A percentile compares a stretch with the other conserved stretches of the same genome.
phyloP scores from a whole-genome alignment of 2,113 vertebrate genomes.

The Hippocampus comes region DNA sequence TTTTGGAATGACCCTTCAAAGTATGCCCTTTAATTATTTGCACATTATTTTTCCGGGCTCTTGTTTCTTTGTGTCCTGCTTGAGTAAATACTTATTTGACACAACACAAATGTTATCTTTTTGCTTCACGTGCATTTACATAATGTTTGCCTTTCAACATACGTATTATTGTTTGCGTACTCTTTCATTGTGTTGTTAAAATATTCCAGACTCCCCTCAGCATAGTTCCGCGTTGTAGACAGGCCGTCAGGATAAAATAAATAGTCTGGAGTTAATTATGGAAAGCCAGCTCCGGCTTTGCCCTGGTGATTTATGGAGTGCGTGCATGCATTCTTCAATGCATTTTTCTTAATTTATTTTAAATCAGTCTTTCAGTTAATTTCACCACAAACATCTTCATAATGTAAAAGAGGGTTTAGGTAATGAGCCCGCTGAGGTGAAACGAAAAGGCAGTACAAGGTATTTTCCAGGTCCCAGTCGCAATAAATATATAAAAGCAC shows the following conservation, averaged over 20 bases:
- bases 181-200: conserved; percentile 80
- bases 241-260: conserved; percentile 97
- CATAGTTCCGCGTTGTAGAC: conserved; percentile 89
- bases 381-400: conserved; percentile 96
- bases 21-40: conserved; percentile 7
- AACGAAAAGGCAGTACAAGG: conserved; percentile 47
- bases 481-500: background rate
- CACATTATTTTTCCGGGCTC: conserved; percentile 44
- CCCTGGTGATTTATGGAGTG: conserved; percentile 95
- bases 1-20: background rate
- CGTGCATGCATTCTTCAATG: conserved; percentile 82
- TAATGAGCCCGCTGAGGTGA: conserved; percentile 83
- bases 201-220: conserved; percentile 83
- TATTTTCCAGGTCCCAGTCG: conserved; percentile 12
- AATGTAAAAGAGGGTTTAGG: conserved; percentile 83
- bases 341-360: conserved; percentile 99
- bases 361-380: conserved; percentile 99
- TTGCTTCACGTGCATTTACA: conserved; percentile 63
- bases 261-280: conserved; percentile 98
- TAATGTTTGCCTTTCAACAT: conserved; percentile 57
- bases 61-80: conserved; percentile 44
- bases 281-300: conserved; percentile 84
- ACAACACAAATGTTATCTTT: conserved; percentile 56
- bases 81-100: conserved; percentile 50
- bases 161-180: conserved; percentile 35